Evolutionary conservation across 2,113 vertebrate genomes (phyloP).

Genomic region (Sorex fumeus): DNA sequence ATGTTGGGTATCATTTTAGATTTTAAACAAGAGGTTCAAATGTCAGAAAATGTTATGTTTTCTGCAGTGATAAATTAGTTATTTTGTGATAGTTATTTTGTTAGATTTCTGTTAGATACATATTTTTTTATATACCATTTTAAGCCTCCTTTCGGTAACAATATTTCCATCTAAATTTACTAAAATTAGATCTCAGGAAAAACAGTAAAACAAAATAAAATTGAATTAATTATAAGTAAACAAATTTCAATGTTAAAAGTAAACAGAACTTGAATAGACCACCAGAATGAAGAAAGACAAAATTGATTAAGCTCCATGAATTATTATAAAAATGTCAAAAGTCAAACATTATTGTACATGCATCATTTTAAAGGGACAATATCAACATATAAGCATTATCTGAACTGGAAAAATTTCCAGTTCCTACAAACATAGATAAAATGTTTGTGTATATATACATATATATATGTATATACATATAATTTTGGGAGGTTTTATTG

Average conservation of each 20-base stretch:
- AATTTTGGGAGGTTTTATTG: background rate
- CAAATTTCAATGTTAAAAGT: conserved; percentile 60
- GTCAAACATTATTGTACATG: conserved; percentile 54
- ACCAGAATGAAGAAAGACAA: background rate
- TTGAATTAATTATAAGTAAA: conserved; percentile 66
- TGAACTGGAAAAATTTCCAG: conserved; percentile 49
- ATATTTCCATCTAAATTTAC: conserved; percentile 59
- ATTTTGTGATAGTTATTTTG: background rate
- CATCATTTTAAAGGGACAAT: conserved; percentile 87
- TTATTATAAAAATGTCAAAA: conserved; percentile 63
- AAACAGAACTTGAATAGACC: conserved; percentile 37
- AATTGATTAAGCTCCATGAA: conserved; percentile 61
- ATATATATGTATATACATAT: conserved; percentile 44
- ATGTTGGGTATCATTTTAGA: background rate
- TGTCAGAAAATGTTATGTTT: conserved; percentile 4
- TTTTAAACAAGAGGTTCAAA: conserved; percentile 50
- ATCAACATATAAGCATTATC: conserved; percentile 74
- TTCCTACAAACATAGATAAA: conserved; percentile 20
- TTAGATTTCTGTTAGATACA: conserved; percentile 51
- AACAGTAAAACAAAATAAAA: conserved; percentile 58
- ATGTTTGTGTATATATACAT: background rate
- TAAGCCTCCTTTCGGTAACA: conserved; percentile 37
- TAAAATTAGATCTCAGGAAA: conserved; percentile 58
- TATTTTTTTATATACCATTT: conserved; percentile 52
- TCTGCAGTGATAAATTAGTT: conserved; percentile 28